Evolutionary conservation across 2,888 invertebrate species (phyloP).

Genomic region (Patella depressa): DNA sequence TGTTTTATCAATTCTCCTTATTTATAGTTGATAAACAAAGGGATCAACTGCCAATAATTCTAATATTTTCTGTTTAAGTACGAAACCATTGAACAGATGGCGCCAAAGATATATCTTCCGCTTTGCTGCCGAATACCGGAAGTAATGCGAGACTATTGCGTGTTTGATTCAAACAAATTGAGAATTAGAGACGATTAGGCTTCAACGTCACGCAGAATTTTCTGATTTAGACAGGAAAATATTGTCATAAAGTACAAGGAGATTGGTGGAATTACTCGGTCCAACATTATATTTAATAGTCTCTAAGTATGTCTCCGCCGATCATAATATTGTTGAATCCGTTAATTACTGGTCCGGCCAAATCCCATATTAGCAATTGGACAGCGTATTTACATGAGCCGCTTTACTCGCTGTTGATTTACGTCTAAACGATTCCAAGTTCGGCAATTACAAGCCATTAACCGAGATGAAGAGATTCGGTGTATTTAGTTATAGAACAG

Average conservation of each 20-base stretch:
- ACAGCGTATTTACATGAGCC: background rate
- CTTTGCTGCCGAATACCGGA: background rate
- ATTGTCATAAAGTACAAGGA: conserved; percentile 3
- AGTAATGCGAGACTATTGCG: conserved; percentile 7
- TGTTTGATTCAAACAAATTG: conserved; percentile 12
- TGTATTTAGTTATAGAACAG: background rate
- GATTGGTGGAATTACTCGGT: background rate
- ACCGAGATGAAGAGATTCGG: background rate
- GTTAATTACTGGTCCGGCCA: background rate
- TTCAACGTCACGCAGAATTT: background rate
- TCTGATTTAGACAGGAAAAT: conserved; percentile 9
- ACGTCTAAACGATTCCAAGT: background rate
- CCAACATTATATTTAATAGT: conserved; percentile 7
- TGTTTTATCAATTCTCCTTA: no score
- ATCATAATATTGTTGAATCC: background rate
- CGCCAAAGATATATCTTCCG: conserved; percentile 1
- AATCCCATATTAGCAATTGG: conserved; percentile 4
- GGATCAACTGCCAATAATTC: background rate
- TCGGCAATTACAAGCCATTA: background rate
- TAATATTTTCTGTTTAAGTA: background rate
- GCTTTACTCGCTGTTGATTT: background rate
- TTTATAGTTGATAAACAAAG: no score
- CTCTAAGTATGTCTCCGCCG: background rate
- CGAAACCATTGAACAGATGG: conserved; percentile 1
- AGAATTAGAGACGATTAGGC: conserved; percentile 10